A percentile compares a stretch with the other conserved stretches of the same genome.
These are phyloP conservation scores for Amaurobius ferox DNA, from an alignment of 2,888 invertebrate genomes.

Conservation along the genomic window DNA sequence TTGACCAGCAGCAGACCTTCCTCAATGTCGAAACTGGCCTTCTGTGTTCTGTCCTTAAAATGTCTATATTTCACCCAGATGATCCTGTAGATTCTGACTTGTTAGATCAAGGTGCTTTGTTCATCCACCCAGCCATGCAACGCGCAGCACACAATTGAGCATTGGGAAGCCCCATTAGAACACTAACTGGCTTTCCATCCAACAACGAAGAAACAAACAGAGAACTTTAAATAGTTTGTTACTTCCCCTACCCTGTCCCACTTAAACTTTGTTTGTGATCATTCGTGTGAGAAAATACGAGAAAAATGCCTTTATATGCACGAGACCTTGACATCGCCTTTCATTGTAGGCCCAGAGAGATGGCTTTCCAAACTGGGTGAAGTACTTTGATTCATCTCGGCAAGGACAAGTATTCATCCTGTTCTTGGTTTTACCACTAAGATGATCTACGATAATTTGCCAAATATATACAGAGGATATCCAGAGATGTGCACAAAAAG, in stretches of 20 bases:
- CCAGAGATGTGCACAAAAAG: too few species aligned
- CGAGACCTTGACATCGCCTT: slow-evolving; percentile 70
- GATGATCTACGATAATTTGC: neutral
- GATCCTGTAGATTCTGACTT: too few species aligned
- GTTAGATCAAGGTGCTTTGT: too few species aligned
- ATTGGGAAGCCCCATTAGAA: neutral
- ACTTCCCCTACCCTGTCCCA: slow-evolving; percentile 26
- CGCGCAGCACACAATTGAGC: too few species aligned
- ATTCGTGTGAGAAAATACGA: slow-evolving; percentile 31
- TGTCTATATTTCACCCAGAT: too few species aligned
- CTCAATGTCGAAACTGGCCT: too few species aligned
- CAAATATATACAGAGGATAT: too few species aligned
- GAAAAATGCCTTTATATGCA: slow-evolving; percentile 23
- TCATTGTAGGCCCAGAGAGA: slow-evolving; percentile 50
- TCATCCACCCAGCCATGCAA: too few species aligned
- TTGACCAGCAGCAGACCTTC: too few species aligned
- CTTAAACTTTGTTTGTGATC: slow-evolving; percentile 56
- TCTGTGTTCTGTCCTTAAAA: too few species aligned
- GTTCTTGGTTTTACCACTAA: neutral
- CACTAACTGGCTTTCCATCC: neutral
- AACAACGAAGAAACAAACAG: neutral
- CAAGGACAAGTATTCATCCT: neutral
- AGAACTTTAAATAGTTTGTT: slow-evolving; percentile 26
- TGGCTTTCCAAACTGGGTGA: slow-evolving; percentile 45
- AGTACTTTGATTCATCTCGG: slow-evolving; percentile 12